Percentiles rank a stretch among this genome's conserved stretches.
Conservation (phyloP, 2,888 invertebrate species). For the Chloroclysta siterata region DNA sequence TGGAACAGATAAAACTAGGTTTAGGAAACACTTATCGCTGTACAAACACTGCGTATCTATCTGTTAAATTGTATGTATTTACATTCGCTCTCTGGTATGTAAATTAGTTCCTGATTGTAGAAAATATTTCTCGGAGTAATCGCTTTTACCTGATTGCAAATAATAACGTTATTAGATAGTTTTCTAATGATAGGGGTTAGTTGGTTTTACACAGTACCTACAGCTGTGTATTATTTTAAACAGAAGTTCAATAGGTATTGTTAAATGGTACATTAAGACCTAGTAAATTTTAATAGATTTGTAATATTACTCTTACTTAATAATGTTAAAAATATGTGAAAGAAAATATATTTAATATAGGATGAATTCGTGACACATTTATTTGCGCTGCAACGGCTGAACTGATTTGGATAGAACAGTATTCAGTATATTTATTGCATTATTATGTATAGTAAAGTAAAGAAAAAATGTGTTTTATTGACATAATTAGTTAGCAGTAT, state of each 20-base stretch:
- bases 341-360: no score
- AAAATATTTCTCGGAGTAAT: conserved; percentile 31
- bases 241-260: background rate
- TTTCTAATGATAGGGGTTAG: conserved; percentile 23
- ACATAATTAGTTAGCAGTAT: no score
- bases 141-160: conserved; percentile 27
- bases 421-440: no score
- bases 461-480: no score
- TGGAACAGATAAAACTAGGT: conserved; percentile 41
- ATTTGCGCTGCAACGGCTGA: no score
- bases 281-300: background rate
- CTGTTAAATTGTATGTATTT: conserved; percentile 41
- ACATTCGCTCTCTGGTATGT: conserved; percentile 35
- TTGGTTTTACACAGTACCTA: conserved; percentile 15
- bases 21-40: conserved; percentile 43
- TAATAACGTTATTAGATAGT: conserved; percentile 26
- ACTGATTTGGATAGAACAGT: no score
- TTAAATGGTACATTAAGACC: background rate
- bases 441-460: no score
- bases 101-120: conserved; percentile 41
- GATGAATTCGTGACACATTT: no score
- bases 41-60: conserved; percentile 39
- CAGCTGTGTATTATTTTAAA: background rate
- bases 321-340: no score
- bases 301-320: no score